Evolutionary conservation across 2,888 invertebrate genomes (phyloP).

Genomic region (Phortica okadai): DNA sequence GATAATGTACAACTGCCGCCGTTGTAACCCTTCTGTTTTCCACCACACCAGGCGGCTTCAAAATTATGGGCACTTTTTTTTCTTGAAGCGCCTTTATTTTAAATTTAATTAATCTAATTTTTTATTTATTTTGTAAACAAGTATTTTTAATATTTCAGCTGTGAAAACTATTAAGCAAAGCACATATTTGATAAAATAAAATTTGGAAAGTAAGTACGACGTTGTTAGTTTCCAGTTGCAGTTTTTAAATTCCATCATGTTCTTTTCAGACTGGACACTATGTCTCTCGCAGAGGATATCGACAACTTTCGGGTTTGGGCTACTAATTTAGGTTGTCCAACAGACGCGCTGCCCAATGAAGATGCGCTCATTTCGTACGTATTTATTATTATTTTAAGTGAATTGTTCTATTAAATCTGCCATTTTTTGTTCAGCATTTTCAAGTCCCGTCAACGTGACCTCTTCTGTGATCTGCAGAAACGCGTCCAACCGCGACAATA

Average conservation of each 20-base stretch:
- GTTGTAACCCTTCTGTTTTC: too few relatives aligned
- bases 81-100: too few relatives aligned
- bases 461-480: slow-evolving; percentile 68
- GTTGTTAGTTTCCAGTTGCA: too few relatives aligned
- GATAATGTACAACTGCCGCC: too few relatives aligned
- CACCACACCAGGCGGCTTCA: too few relatives aligned
- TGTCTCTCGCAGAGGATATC: slow-evolving; percentile 60
- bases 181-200: too few relatives aligned
- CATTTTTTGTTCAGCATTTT: slow-evolving; percentile 65
- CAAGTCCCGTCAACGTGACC: slow-evolving; percentile 69
- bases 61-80: too few relatives aligned
- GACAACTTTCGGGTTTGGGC: slow-evolving; percentile 70
- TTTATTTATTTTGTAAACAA: too few relatives aligned
- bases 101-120: too few relatives aligned
- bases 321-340: slow-evolving; percentile 67
- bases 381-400: background rate
- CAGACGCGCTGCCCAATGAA: slow-evolving; percentile 65
- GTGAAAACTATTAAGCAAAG: too few relatives aligned
- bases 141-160: too few relatives aligned
- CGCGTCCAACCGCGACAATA: slow-evolving; percentile 70
- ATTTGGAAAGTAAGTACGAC: too few relatives aligned
- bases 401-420: background rate
- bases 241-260: background rate
- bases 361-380: slow-evolving; percentile 73
- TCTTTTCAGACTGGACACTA: slow-evolving; percentile 11